Conservation (phyloP, 2,113 vertebrate genomes). For the Ginglymostoma cirratum region DNA sequence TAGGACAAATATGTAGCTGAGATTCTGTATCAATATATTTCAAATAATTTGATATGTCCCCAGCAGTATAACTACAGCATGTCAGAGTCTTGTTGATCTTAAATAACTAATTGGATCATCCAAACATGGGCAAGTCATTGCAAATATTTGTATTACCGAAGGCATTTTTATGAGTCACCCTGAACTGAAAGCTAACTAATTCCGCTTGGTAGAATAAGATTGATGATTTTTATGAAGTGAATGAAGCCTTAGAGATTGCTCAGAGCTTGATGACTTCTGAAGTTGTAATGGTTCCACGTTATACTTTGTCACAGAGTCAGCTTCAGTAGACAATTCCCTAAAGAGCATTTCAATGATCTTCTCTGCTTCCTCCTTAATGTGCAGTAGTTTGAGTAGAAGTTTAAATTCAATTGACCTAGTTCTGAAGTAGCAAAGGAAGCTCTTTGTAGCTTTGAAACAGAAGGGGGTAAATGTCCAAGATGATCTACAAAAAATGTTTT, state of each 20-base stretch:
- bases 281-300: background rate
- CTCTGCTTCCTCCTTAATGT: background rate
- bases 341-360: background rate
- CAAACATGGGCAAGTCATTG: background rate
- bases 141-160: background rate
- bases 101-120: background rate
- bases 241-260: background rate
- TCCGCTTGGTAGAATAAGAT: background rate
- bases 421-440: background rate
- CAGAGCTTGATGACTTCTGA: background rate
- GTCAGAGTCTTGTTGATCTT: background rate
- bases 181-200: background rate
- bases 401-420: background rate
- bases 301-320: background rate
- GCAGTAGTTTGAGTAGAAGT: background rate
- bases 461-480: background rate
- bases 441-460: slow-evolving; percentile 7
- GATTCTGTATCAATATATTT: background rate
- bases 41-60: background rate
- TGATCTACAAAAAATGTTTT: background rate
- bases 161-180: background rate
- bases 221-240: background rate
- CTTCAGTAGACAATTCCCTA: background rate
- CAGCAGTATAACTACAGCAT: background rate
- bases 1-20: background rate